Base-by-base conservation (phyloP, 2,888 invertebrate genomes). In the Mimas tiliae region DNA sequence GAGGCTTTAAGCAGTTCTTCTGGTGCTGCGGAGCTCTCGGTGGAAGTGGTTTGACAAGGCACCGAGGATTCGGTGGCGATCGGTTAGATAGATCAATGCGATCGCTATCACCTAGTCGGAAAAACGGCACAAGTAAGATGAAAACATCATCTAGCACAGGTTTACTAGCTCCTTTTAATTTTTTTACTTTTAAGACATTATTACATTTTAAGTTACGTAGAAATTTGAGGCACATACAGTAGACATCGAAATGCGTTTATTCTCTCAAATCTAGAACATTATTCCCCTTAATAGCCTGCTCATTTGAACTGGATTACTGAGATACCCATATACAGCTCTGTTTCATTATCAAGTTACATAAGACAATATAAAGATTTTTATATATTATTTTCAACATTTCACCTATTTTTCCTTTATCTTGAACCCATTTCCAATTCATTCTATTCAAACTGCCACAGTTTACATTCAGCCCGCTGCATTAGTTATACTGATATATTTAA, bases 1-100 rank as follows among this genome's bases (percentile, higher is more conserved):
- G 98, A 76, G 99, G 99, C 9, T 98, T 99, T 91, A 97, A 97
- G 82, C 97, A 97, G 86, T 97, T 98, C 87, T 98, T 98, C 91
- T 96, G 97, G 79, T 98, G 98, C 94, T 96, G 98, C 79, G 95
- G 97, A 33, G 95, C 95, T 19, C 94, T 97, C 45, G 95, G 95
- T 16, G 95, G 95, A 1, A 95, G 96, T 68, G 95, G 95, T 0
- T 86, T 97, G 52, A 96, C 95, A 14, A 93, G 97, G 66, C 94
- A 97, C 69, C 96, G 97, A 74, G 96, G 96, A 0, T 95, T 97
- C 66, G 97, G 97, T 11, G 96, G 96, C 12, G 95, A 97, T 64
- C 96, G 97, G 74, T 96, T 97, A 66, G 97, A 96, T 82, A 95
- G 97, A 68, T 97, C 96, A 75, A 96, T 96, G 67, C 96, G 97